Base-by-base conservation (phyloP, 2,888 invertebrate species). In the Deroplatys truncata region DNA sequence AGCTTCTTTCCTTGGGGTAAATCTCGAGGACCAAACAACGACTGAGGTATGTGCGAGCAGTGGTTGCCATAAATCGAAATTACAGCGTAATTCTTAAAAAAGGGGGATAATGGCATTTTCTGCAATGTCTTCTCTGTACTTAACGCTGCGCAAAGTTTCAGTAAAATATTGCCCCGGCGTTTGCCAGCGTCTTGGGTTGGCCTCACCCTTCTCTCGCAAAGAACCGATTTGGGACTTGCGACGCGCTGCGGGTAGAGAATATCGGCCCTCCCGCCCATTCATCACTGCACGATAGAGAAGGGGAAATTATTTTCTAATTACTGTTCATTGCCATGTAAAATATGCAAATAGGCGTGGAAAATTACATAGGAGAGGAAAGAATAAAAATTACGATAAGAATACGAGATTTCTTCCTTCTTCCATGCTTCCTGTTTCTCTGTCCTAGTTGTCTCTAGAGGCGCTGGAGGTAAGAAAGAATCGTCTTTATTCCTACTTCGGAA, bases 291-390 rank as follows among this genome's bases (percentile, higher is more conserved):
- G 83, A 87, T 87, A 87, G 43, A 87, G 88, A 72, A 16, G 85
- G 85, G 89, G 89, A 88, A 91, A 91, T 91, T 91, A 91, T 90
- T 90, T 90, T 91, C 91, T 91, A 91, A 91, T 91, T 91, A 91
- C 89, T 89, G 88, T 91, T 90, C 91, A 89, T 91, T 91, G 90
- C 90, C 72, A 89, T 90, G 90, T 90, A 89, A 91, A 91, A 90
- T 91, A 90, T 91, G 91, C 91, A 91, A 91, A 91, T 90, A 88
- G 90, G 90, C n/a, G n/a, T 15, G 72, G 49, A n/a, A 89, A 82
- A 89, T 31, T 56, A 87, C 15, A 83, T 49, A 29, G 28, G 56
- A 49, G 28, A 84, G 31, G 85, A 87, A 88, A 88, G 89, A 88
- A 89, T 89, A 84, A 87, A 89, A 86, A 88, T 89, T 89, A 84